A percentile compares a stretch with the other conserved stretches of the same genome.
Evolutionary conservation across 2,797 vertebrate genomes (phyloP).

Genomic region (Squalus acanthias): DNA sequence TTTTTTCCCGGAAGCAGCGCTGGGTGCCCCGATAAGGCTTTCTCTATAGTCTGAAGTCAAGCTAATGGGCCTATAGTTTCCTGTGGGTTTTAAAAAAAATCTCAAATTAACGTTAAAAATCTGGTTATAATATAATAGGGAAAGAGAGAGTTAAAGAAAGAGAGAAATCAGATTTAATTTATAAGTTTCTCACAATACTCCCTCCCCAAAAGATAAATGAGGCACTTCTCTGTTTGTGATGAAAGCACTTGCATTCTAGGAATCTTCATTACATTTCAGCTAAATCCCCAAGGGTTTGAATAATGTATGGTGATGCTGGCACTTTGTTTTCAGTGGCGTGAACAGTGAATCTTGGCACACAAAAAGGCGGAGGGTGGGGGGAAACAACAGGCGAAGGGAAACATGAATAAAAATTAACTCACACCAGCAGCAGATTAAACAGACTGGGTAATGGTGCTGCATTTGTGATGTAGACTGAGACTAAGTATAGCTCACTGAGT

Average conservation of each 20-base stretch:
- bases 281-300: background rate
- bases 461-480: background rate
- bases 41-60: too few relatives aligned
- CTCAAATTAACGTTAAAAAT: background rate
- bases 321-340: background rate
- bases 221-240: background rate
- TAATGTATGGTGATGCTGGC: background rate
- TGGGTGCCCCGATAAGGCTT: too few relatives aligned
- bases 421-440: constrained; percentile 21
- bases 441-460: background rate
- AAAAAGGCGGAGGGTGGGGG: background rate
- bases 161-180: background rate
- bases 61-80: too few relatives aligned
- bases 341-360: background rate
- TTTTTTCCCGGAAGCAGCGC: too few relatives aligned
- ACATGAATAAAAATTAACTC: background rate
- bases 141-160: background rate
- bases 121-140: background rate
- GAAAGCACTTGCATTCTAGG: constrained; percentile 2
- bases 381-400: background rate
- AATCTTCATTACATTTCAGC: constrained; percentile 8
- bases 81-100: background rate
- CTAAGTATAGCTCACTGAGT: background rate
- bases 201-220: background rate
- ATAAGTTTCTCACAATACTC: background rate